Conservation (phyloP, 2,797 vertebrate genomes). For the Coendou prehensilis region DNA sequence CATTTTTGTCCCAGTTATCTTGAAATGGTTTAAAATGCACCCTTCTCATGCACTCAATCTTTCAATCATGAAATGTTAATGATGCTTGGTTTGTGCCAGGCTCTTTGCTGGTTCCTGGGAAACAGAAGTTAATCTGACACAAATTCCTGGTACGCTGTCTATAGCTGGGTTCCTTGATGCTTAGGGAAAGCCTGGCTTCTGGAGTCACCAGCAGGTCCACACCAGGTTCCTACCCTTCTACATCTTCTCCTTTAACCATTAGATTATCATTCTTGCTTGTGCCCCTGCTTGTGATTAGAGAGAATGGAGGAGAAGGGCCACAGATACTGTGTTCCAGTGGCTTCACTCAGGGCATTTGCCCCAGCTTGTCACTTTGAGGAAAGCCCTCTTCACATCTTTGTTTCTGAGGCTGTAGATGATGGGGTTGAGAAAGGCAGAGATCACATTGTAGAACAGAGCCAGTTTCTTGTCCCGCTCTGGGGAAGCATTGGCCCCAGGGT, state of each 20-base stretch:
- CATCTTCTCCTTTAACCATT: not conserved
- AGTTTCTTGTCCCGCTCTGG: conserved; percentile 82
- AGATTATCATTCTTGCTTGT: not conserved
- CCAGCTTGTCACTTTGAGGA: conserved; percentile 72
- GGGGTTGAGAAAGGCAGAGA: conserved; percentile 82
- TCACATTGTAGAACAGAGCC: conserved; percentile 81
- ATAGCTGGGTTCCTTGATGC: not conserved
- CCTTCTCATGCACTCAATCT: not conserved
- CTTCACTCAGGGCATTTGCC: conserved; percentile 23
- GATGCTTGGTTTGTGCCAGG: not conserved
- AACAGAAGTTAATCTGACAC: not conserved
- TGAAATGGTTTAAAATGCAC: not conserved
- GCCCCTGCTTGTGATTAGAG: not conserved
- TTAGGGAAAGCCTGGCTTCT: not conserved
- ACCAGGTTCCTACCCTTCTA: not conserved
- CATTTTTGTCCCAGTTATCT: not conserved
- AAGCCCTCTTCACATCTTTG: conserved; percentile 83
- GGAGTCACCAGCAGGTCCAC: not conserved
- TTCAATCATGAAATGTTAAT: not conserved
- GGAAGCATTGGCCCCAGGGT: conserved; percentile 75
- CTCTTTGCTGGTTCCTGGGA: not conserved
- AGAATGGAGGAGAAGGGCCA: not conserved
- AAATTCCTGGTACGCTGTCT: not conserved
- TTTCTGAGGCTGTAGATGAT: conserved; percentile 83
- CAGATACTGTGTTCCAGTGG: not conserved